Base-by-base conservation (phyloP, 2,888 invertebrate species). In the Ochlodes sylvanus region DNA sequence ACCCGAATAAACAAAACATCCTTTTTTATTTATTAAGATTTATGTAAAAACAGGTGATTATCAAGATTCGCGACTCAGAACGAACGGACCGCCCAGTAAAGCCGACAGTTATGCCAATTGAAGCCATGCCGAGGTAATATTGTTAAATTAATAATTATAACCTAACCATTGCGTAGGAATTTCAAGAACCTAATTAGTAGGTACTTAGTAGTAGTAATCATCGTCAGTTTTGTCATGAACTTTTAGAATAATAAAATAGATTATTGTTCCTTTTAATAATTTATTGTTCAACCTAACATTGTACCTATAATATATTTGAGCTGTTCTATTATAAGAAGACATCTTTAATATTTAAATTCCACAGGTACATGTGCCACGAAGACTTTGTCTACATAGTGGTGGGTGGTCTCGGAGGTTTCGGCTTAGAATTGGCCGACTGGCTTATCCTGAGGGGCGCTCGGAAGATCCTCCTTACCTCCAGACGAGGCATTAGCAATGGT, bases 361-460 rank as follows among this genome's bases (percentile, higher is more conserved):
- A 52, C 73, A 94, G 94, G 74, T 94, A 94, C 77, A 91, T 87
- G 68, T 89, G 96, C 90, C 76, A 85, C n/a, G 82, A 86, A 19
- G 82, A 93, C 2, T 72, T 75, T 77, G 92, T 79, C 71, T 94
- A 97, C 88, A 79, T 97, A 0, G 94, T 97, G 5, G 93, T 96
- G 0, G 97, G 97, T 12, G 98, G 98, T 55, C 94, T 99, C 0
- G 99, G 99, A 54, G 98, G 98, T 0, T 98, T 99, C 80, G 99
- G 98, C 6, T 90, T 99, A 58, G 98, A 99, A 85, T 86, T 98
- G 58, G 95, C 96, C 0, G 96, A 98, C 78, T 98, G 98, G 97
- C 90, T 99, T 77, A 94, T 98, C 60, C 85, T 97, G 62, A 94
- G 98, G 72, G 98, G 98, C 0, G 98, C 96, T 0, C 94, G 92